phyloP scores from a whole-genome alignment of 2,888 invertebrate species.

The Ophion slaviceki region DNA sequence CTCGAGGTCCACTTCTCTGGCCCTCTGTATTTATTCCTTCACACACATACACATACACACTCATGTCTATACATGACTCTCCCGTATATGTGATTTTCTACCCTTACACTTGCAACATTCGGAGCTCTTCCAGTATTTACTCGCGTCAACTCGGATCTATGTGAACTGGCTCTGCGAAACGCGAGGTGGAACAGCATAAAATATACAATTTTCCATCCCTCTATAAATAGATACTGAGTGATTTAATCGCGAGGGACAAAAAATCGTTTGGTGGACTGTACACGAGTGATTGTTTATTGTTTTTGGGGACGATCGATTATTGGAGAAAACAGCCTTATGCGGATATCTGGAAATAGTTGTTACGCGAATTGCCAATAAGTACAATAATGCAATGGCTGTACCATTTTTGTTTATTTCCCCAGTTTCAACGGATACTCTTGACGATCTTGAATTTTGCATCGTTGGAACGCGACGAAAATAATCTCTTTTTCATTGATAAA shows the following conservation, averaged over 20 bases:
- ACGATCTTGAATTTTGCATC: no score
- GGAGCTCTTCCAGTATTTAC: conserved; percentile 30
- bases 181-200: not conserved
- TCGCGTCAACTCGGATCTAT: conserved; percentile 4
- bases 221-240: conserved; percentile 21
- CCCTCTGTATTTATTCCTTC: not conserved
- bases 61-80: not conserved
- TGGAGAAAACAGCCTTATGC: no score
- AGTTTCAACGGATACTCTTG: no score
- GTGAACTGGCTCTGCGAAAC: conserved; percentile 2
- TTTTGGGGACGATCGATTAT: no score
- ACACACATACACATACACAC: not conserved
- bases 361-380: no score
- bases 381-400: no score
- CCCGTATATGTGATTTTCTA: not conserved
- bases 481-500: no score
- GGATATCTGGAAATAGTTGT: no score
- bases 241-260: conserved; percentile 6
- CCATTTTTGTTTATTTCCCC: no score
- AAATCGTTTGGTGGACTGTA: not conserved
- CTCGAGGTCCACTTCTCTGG: conserved; percentile 39
- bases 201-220: conserved; percentile 16
- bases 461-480: no score
- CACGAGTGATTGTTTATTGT: no score
- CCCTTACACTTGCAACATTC: conserved; percentile 1